A percentile compares a stretch with the other conserved stretches of the same genome.
Conservation (phyloP, 2,797 vertebrate genomes). For the Harpagifer antarcticus region DNA sequence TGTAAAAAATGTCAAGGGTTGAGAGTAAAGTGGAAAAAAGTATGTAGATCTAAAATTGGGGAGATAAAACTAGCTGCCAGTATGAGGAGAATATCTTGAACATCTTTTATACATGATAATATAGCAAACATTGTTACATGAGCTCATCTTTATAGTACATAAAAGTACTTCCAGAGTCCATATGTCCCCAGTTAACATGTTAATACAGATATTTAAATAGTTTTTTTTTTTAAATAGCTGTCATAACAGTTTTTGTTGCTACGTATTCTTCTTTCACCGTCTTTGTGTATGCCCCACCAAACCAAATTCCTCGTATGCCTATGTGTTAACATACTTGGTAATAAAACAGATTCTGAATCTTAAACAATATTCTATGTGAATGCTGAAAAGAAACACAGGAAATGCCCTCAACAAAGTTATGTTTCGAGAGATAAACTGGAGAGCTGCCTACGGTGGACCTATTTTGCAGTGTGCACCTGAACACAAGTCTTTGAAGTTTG, state of each 20-base stretch:
- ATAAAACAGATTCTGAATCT: too few species aligned
- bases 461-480: constrained; percentile 61
- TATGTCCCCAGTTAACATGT: background rate
- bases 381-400: constrained; percentile 3
- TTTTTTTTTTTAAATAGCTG: too few species aligned
- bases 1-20: constrained; percentile 21
- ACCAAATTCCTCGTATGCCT: too few species aligned
- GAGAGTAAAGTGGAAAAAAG: background rate
- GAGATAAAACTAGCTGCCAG: too few species aligned
- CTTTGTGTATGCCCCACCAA: too few species aligned
- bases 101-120: background rate
- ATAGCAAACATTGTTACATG: too few species aligned
- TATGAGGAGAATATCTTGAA: background rate
- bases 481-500: constrained; percentile 57
- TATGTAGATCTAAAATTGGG: background rate
- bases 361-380: background rate
- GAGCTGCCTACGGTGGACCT: constrained; percentile 6
- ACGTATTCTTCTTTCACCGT: too few species aligned
- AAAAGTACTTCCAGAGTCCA: background rate
- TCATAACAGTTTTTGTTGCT: too few species aligned
- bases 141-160: too few species aligned
- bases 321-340: too few species aligned
- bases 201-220: background rate
- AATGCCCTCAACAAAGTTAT: background rate
- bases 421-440: constrained; percentile 19